Conservation (phyloP, 2,113 vertebrate genomes). For the Brachyhypopomus occidentalis region DNA sequence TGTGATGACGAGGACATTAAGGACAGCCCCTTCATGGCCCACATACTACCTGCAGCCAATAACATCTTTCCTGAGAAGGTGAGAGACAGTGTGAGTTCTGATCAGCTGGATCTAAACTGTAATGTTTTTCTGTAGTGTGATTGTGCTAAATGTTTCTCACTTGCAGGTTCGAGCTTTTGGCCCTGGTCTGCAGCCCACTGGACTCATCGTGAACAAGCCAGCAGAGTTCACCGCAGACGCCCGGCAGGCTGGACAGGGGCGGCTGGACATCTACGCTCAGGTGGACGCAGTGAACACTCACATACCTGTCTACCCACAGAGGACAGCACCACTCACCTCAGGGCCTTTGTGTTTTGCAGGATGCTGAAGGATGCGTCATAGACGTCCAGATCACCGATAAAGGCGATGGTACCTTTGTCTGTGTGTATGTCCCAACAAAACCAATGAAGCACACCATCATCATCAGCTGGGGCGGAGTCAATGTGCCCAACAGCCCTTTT, state of each 20-base stretch:
- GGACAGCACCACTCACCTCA: neutral
- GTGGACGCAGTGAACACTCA: constrained; percentile 61
- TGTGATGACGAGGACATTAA: constrained; percentile 94
- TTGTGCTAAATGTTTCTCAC: neutral
- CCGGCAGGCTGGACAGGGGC: constrained; percentile 83
- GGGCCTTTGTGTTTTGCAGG: constrained; percentile 68
- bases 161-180: constrained; percentile 89
- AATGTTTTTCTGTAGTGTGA: neutral
- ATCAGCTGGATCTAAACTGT: neutral
- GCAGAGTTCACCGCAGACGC: constrained; percentile 91
- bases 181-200: constrained; percentile 85
- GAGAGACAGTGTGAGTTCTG: neutral
- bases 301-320: neutral
- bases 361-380: constrained; percentile 86
- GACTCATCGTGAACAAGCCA: constrained; percentile 84
- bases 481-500: constrained; percentile 90
- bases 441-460: constrained; percentile 95
- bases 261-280: constrained; percentile 92
- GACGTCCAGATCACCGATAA: constrained; percentile 90
- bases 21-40: constrained; percentile 92
- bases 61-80: constrained; percentile 90
- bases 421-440: constrained; percentile 88
- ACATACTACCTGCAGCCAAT: constrained; percentile 83
- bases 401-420: constrained; percentile 85
- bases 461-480: constrained; percentile 89